Evolutionary conservation across 2,113 vertebrate species (phyloP).

Genomic region (Centropristis striata): DNA sequence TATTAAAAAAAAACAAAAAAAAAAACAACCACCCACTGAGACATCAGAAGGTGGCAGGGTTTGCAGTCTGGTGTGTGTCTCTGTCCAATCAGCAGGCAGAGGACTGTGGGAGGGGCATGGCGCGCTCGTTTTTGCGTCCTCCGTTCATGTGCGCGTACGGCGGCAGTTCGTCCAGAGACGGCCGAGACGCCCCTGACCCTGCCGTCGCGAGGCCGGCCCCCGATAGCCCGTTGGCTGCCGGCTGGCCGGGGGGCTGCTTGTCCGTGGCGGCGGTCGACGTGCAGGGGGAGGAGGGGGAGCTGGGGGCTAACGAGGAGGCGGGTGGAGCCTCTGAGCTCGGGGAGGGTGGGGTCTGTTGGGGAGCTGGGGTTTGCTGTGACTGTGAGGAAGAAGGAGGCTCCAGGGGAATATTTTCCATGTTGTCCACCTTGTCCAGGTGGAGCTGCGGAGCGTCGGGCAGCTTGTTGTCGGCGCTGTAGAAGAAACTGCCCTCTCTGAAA

Average conservation of each 20-base stretch:
- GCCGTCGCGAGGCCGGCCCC: constrained; percentile 34
- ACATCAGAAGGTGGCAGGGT: constrained; percentile 38
- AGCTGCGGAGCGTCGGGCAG: constrained; percentile 89
- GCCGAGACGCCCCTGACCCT: constrained; percentile 75
- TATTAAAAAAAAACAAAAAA: neutral
- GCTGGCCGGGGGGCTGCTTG: constrained; percentile 89
- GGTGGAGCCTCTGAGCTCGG: constrained; percentile 60
- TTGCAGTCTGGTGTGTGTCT: constrained; percentile 45
- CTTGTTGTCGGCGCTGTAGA: constrained; percentile 98
- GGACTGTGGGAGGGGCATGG: constrained; percentile 95
- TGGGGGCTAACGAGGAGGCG: constrained; percentile 50
- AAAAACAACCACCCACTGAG: constrained; percentile 34
- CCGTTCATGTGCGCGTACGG: constrained; percentile 99
- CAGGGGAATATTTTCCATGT: constrained; percentile 90
- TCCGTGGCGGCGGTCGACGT: constrained; percentile 78
- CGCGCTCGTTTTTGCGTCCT: constrained; percentile 94
- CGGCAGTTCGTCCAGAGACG: constrained; percentile 92
- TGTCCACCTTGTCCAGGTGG: constrained; percentile 92
- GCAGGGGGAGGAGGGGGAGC: constrained; percentile 71
- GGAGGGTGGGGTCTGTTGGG: constrained; percentile 66
- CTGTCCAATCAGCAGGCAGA: constrained; percentile 93
- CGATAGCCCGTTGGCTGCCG: constrained; percentile 88
- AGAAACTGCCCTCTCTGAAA: constrained; percentile 95
- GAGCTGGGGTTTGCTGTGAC: constrained; percentile 49
- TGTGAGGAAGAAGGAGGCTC: constrained; percentile 82